phyloP scores from a whole-genome alignment of 1,140 invertebrate species.

The Parasteatoda tepidariorum region DNA sequence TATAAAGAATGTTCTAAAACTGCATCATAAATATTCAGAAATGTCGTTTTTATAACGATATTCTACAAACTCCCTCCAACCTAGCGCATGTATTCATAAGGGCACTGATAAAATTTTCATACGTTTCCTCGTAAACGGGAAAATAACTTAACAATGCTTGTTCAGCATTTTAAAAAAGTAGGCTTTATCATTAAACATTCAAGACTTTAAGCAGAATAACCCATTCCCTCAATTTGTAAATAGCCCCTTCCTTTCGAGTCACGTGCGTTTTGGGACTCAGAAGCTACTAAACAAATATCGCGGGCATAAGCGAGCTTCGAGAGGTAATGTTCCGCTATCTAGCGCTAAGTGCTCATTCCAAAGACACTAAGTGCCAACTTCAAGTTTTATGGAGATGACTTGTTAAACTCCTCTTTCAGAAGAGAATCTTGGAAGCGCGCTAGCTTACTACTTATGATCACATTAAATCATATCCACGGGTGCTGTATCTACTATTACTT shows the following conservation, averaged over 20 bases:
- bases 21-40: too few relatives aligned
- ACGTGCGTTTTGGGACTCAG: slow-evolving; percentile 56
- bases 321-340: slow-evolving; percentile 59
- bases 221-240: slow-evolving; percentile 30
- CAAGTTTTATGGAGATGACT: slow-evolving; percentile 59
- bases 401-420: slow-evolving; percentile 54
- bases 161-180: too few relatives aligned
- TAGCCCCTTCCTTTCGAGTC: slow-evolving; percentile 19
- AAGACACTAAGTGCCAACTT: slow-evolving; percentile 57
- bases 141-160: too few relatives aligned
- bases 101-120: too few relatives aligned
- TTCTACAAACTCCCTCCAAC: too few relatives aligned
- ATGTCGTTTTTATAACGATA: too few relatives aligned
- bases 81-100: too few relatives aligned
- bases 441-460: slow-evolving; percentile 53
- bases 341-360: slow-evolving; percentile 59
- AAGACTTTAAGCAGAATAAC: background rate
- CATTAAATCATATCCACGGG: slow-evolving; percentile 59
- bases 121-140: too few relatives aligned
- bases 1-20: too few relatives aligned
- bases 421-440: slow-evolving; percentile 32
- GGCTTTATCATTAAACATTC: too few relatives aligned
- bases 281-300: slow-evolving; percentile 60
- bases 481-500: slow-evolving; percentile 39
- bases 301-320: slow-evolving; percentile 48